These are phyloP conservation scores for Aix galericulata DNA, from an alignment of 2,113 vertebrate genomes.

Conservation along the genomic window DNA sequence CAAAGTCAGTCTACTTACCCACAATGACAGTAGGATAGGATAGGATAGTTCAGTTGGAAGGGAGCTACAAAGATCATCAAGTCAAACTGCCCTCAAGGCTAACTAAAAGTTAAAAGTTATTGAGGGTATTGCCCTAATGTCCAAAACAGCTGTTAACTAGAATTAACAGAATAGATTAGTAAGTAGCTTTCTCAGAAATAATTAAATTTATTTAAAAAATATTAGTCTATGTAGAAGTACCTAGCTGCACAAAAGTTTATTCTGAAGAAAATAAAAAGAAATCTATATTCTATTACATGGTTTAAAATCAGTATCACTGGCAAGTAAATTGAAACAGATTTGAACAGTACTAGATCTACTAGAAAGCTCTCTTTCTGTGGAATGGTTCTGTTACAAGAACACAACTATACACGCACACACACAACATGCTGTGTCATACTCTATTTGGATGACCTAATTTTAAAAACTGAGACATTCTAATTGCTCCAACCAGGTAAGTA, in stretches of 20 bases:
- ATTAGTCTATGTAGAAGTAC: constrained; percentile 3
- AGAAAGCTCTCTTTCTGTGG: background rate
- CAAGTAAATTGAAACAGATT: constrained; percentile 19
- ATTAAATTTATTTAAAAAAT: constrained; percentile 24
- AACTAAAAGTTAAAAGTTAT: background rate
- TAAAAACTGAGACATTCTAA: background rate
- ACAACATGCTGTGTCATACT: background rate
- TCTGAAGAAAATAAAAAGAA: background rate
- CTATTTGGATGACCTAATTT: background rate
- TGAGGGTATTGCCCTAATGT: background rate
- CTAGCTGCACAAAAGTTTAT: background rate
- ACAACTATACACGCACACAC: background rate
- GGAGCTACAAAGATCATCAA: background rate
- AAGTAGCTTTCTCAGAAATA: background rate
- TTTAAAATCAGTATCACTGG: background rate
- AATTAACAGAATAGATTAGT: constrained; percentile 11
- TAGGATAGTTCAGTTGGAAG: background rate
- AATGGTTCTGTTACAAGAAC: background rate
- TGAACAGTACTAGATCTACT: background rate
- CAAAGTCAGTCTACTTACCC: background rate
- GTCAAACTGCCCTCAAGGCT: background rate
- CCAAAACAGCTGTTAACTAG: background rate
- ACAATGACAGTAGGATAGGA: background rate
- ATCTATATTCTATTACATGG: background rate
- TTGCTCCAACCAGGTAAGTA: background rate